Conservation (phyloP, 2,888 invertebrate genomes). For the Ophioninae sp. region DNA sequence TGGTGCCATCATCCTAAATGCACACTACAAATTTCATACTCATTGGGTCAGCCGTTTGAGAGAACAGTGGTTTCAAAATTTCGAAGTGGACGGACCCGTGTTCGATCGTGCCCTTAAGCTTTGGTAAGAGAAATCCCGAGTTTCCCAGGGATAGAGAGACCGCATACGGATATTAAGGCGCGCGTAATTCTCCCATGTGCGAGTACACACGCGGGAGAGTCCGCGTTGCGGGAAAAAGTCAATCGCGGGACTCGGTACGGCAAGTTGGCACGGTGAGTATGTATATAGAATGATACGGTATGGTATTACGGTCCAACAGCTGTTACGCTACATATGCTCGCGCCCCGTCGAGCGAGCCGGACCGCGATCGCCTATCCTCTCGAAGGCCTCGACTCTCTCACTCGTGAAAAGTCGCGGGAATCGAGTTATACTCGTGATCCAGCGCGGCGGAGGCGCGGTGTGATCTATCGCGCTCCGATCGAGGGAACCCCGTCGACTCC, state of each 20-base stretch:
- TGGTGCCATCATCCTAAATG: too few species aligned
- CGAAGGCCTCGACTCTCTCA: slow-evolving; percentile 23
- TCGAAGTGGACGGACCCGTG: too few species aligned
- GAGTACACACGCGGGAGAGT: slow-evolving; percentile 21
- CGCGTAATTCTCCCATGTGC: not conserved
- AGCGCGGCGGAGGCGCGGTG: slow-evolving; percentile 55
- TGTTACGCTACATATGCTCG: slow-evolving; percentile 4
- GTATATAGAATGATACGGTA: not conserved
- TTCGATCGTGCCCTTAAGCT: too few species aligned
- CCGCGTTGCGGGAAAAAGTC: slow-evolving; percentile 20
- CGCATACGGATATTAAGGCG: too few species aligned
- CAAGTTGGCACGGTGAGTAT: not conserved
- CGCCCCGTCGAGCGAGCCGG: slow-evolving; percentile 51
- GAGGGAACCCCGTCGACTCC: slow-evolving; percentile 66
- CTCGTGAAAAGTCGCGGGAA: slow-evolving; percentile 58
- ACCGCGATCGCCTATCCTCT: slow-evolving; percentile 41
- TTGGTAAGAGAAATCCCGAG: slow-evolving; percentile 42
- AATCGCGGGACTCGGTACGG: slow-evolving; percentile 2
- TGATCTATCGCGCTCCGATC: slow-evolving; percentile 66
- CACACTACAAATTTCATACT: too few species aligned
- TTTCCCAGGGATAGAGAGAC: slow-evolving; percentile 27
- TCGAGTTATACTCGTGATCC: slow-evolving; percentile 49
- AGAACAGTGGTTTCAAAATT: too few species aligned
- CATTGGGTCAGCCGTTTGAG: too few species aligned
- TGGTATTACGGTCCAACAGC: slow-evolving; percentile 2